Percentiles rank a stretch among this genome's conserved stretches.
These are phyloP conservation scores for Hybognathus amarus DNA, from an alignment of 2,797 vertebrate genomes.

Conservation along the genomic window DNA sequence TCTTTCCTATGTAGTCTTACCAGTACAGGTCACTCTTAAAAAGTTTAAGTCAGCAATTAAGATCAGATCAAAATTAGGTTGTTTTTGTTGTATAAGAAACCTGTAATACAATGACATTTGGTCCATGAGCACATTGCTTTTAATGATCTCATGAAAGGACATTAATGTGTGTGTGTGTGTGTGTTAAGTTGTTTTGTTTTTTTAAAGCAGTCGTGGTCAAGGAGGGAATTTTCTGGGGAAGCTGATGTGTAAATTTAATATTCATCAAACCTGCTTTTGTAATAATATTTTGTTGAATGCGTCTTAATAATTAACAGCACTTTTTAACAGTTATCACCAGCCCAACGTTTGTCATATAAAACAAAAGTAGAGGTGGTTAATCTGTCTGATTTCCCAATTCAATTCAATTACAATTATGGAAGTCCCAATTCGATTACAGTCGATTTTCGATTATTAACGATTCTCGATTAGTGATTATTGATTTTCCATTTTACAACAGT, in stretches of 20 bases:
- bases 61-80: not conserved
- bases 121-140: constrained; percentile 23
- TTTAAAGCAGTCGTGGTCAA: not conserved
- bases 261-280: not conserved
- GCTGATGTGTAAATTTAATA: not conserved
- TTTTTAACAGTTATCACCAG: not conserved
- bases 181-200: not conserved
- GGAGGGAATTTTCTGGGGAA: not conserved
- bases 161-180: constrained; percentile 7
- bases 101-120: constrained; percentile 12
- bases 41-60: constrained; percentile 27
- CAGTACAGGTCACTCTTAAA: constrained; percentile 13
- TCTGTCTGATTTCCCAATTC: no score
- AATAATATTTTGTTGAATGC: not conserved
- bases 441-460: no score
- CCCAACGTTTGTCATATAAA: not conserved
- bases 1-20: constrained; percentile 53
- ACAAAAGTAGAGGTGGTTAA: no score
- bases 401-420: no score
- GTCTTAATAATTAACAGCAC: not conserved
- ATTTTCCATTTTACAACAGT: no score
- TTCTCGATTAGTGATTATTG: no score
- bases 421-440: no score
- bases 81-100: not conserved
- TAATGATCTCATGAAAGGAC: constrained; percentile 26